Evolutionary conservation across 53 echinoderm and acorn worm genomes (phyloP).

Genomic region (Holothuria leucospilota): DNA sequence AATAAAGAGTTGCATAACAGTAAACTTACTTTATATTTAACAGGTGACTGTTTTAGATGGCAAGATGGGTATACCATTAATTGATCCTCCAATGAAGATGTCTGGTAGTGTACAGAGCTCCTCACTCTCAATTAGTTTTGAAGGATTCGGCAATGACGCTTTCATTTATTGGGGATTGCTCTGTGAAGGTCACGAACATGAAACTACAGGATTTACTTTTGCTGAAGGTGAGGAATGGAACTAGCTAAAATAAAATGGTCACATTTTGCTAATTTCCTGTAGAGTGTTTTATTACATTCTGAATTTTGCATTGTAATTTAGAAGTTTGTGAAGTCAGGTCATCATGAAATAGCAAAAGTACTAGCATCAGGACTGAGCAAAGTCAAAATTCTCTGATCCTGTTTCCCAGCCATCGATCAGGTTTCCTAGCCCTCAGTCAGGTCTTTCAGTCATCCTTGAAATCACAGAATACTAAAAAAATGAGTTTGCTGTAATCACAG

Average conservation of each 20-base stretch:
- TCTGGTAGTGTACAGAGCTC: conserved; percentile 74
- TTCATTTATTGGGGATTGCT: conserved; percentile 83
- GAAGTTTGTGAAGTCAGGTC: neutral
- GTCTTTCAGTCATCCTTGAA: too few relatives aligned
- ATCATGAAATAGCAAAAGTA: too few relatives aligned
- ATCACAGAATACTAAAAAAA: too few relatives aligned
- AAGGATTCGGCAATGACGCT: conserved; percentile 85
- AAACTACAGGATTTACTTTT: conserved; percentile 65
- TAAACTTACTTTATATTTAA: neutral
- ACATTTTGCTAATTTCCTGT: neutral
- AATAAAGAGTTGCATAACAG: too few relatives aligned
- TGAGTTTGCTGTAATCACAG: too few relatives aligned
- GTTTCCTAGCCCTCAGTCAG: too few relatives aligned
- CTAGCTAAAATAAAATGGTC: neutral
- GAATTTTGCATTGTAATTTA: neutral
- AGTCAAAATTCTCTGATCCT: too few relatives aligned
- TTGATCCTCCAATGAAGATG: conserved; percentile 64
- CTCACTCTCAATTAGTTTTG: conserved; percentile 74
- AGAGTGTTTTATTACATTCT: neutral
- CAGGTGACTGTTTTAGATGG: conserved; percentile 88
- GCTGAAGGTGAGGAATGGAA: conserved; percentile 13
- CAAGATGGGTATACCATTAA: conserved; percentile 76
- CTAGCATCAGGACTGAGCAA: too few relatives aligned
- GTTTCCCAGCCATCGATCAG: too few relatives aligned
- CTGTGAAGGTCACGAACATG: conserved; percentile 83